Evolutionary conservation across 1,140 invertebrate species (phyloP), one percentile per base, ranked within the genome.

Genomic region (Drosophila arizonae): DNA sequence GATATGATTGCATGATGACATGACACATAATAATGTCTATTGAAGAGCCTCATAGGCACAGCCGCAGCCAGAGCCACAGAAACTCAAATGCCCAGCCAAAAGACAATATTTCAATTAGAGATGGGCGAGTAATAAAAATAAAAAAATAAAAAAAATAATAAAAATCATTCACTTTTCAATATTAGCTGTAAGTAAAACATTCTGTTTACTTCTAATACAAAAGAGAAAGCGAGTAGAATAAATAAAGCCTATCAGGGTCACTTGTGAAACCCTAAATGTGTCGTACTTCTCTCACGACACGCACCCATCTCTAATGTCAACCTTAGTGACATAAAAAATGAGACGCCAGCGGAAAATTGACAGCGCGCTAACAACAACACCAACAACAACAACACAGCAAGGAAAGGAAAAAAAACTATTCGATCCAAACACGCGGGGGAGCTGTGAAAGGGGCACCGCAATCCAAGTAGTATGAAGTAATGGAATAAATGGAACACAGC

Each of bases 1-100:
- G 75, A 81, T 85, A 81, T 87, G 82, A 86, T 86, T 86, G 82
- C 81, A 87, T 86, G 81, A 87, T 82, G 82, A 82, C 81, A 87
- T 82, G 82, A 76, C 79, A 86, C 77, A 60, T 72, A 64, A 64
- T 17, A 72, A 61, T 48, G 46, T 73, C 50, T 15, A 68, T 56
- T 55, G 69, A 54, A 52, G 28, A 45, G 48, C 15, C 56, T 65
- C 30, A 54, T 46, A 36, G 57, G 36, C 30, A 51, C 43, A 54
- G 21, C 17, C 30, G 8, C 9, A 39, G 36, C 33, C n/a, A 60
- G 11, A 56, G 28, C 54, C 24, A 28, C 24, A 6, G 21, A n/a
- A 10, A 33, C 28, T 28, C 13, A 30, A 11, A 48, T 60, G 39
- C n/a, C 39, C 24, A 28, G 48, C 15, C 8, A 28, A 24, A 46